phyloP scores from a whole-genome alignment of 2,113 vertebrate genomes.

The Neodon shergylaensis region DNA sequence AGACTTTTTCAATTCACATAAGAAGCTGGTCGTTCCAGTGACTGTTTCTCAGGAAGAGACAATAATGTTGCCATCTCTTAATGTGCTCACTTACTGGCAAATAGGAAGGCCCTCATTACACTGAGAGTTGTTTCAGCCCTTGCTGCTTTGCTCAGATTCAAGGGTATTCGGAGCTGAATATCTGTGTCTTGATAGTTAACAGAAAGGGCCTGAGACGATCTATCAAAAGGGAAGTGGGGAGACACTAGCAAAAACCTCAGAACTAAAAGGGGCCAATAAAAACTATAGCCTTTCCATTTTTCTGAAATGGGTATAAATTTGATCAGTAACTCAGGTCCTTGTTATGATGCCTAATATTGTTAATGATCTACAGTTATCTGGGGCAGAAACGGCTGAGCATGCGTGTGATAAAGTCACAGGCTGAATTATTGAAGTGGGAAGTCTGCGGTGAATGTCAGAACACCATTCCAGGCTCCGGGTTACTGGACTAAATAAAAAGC shows the following conservation, averaged over 20 bases:
- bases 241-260: background rate
- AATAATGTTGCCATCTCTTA: background rate
- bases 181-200: background rate
- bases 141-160: slow-evolving; percentile 26
- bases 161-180: slow-evolving; percentile 12
- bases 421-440: background rate
- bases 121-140: background rate
- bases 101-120: background rate
- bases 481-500: background rate
- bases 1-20: background rate
- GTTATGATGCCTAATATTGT: background rate
- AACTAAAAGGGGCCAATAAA: background rate
- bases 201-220: background rate
- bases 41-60: background rate
- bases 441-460: background rate
- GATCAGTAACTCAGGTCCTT: background rate
- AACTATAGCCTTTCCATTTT: background rate
- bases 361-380: background rate
- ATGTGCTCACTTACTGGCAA: background rate
- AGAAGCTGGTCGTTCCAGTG: background rate
- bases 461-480: background rate
- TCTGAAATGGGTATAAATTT: background rate
- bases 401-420: background rate
- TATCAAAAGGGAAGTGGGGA: background rate
- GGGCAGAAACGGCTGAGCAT: background rate